Base-by-base conservation (phyloP, 2,113 vertebrate species). In the Montifringilla adamsi region DNA sequence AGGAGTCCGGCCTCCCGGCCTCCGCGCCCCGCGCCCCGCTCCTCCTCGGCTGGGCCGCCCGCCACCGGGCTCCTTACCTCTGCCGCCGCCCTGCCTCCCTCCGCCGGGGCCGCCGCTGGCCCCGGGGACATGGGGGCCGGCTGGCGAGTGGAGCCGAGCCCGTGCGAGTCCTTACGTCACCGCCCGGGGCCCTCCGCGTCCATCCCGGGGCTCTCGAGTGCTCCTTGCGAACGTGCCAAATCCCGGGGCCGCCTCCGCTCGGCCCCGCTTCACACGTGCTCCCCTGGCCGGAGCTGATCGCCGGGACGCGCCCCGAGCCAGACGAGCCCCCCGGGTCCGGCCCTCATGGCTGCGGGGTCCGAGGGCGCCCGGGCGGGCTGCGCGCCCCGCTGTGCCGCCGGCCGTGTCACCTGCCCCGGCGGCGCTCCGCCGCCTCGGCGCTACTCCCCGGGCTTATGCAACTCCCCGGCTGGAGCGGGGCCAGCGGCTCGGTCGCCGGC, bases 201-300 rank as follows among this genome's bases (percentile, higher is more conserved):
- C 95, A 93, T 96, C 76, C 90, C 80, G 93, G 76, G 93, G 95
- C 93, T 94, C 90, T 96, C 84, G 91, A 96, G 95, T 96, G 87
- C 95, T 96, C 90, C 87, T 94, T 93, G 93, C 93, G 58, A 96
- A 93, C 84, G 95, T 93, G 95, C 93, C 95, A 96, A 94, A 91
- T 89, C 90, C 87, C 93, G 41, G 90, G 84, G 95, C 95, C 93
- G 93, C 95, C 93, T 96, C 93, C 76, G 72, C 93, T 89, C 90
- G 46, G 87, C n/a, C 43, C 80, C 84, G 52, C 93, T 91, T 84
- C 87, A 60, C 95, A 88, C 79, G 92, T 93, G 94, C 79, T 94
- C 49, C 64, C 64, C 69, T 8, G 92, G 78, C 69, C 68, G 44
- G 49, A 77, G 69, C 33, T 11, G 76, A 74, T 53, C 15, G 44